These are phyloP conservation scores for Steinernema scapterisci DNA, from an alignment of 2,888 invertebrate species.

Conservation along the genomic window DNA sequence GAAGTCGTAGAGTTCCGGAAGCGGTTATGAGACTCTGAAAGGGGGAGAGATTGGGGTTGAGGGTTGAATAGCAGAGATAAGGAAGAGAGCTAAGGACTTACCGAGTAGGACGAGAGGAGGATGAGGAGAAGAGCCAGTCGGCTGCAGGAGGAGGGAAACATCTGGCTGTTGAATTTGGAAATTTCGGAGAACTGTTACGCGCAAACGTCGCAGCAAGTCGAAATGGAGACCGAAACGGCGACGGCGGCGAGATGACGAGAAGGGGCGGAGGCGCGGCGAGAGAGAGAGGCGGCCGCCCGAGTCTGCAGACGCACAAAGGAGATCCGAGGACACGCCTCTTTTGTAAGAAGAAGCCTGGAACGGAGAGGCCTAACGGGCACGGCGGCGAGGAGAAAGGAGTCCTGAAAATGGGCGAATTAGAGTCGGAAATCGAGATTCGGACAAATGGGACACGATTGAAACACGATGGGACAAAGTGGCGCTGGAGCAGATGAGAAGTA, in stretches of 20 bases:
- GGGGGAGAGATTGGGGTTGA: not conserved
- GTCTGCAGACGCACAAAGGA: not conserved
- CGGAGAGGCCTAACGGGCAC: not conserved
- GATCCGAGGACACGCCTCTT: slow-evolving; percentile 2
- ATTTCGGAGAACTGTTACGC: slow-evolving; percentile 19
- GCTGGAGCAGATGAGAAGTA: too few species aligned
- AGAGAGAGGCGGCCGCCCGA: not conserved
- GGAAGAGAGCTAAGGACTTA: not conserved
- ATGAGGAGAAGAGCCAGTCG: slow-evolving; percentile 23
- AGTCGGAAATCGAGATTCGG: not conserved
- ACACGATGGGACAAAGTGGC: too few species aligned
- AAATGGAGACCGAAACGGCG: slow-evolving; percentile 27
- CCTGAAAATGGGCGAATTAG: not conserved
- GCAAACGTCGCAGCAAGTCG: slow-evolving; percentile 18
- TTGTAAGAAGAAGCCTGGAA: slow-evolving; percentile 15
- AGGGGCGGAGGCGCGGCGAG: not conserved
- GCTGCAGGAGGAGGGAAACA: not conserved
- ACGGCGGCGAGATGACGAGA: slow-evolving; percentile 21
- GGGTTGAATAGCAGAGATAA: not conserved
- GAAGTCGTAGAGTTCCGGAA: not conserved
- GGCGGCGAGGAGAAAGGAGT: not conserved
- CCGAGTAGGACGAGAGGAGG: slow-evolving; percentile 29
- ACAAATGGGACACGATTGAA: not conserved
- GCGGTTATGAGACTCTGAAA: slow-evolving; percentile 28
- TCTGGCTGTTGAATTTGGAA: not conserved